Evolutionary conservation across 1,140 invertebrate species (phyloP).

Genomic region (Ceratina australensis): DNA sequence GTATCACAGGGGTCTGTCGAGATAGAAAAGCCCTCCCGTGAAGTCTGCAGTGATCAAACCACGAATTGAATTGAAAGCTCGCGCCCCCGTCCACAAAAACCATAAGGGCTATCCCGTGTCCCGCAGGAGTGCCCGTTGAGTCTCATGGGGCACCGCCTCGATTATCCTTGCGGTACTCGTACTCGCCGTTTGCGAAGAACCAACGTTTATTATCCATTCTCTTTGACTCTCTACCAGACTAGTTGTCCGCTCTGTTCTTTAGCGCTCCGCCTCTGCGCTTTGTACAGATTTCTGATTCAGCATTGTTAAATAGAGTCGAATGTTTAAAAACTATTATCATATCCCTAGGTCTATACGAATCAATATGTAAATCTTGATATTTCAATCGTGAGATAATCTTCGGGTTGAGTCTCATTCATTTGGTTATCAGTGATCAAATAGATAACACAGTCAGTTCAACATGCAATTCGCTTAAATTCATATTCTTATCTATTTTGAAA

Average conservation of each 20-base stretch:
- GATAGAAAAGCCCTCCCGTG: slow-evolving; percentile 57
- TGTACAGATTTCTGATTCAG: background rate
- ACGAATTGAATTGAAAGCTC: slow-evolving; percentile 70
- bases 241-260: background rate
- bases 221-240: slow-evolving; percentile 58
- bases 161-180: slow-evolving; percentile 64
- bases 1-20: slow-evolving; percentile 60
- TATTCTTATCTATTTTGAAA: background rate
- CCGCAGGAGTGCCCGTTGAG: slow-evolving; percentile 59
- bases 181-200: slow-evolving; percentile 55
- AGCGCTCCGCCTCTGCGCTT: background rate
- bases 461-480: too few species aligned
- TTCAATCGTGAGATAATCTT: background rate
- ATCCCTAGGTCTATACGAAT: background rate
- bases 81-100: slow-evolving; percentile 60
- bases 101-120: slow-evolving; percentile 60
- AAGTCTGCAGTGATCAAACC: slow-evolving; percentile 67
- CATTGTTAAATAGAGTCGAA: background rate
- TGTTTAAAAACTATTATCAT: background rate
- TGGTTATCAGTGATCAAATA: background rate
- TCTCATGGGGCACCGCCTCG: slow-evolving; percentile 57
- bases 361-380: background rate
- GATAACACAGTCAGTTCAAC: too few species aligned
- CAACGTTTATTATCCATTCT: slow-evolving; percentile 70
- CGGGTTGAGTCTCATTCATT: background rate